A percentile compares a stretch with the other conserved stretches of the same genome.
These are phyloP conservation scores for Astyanax mexicanus DNA, from an alignment of 2,797 vertebrate species.

Conservation along the genomic window DNA sequence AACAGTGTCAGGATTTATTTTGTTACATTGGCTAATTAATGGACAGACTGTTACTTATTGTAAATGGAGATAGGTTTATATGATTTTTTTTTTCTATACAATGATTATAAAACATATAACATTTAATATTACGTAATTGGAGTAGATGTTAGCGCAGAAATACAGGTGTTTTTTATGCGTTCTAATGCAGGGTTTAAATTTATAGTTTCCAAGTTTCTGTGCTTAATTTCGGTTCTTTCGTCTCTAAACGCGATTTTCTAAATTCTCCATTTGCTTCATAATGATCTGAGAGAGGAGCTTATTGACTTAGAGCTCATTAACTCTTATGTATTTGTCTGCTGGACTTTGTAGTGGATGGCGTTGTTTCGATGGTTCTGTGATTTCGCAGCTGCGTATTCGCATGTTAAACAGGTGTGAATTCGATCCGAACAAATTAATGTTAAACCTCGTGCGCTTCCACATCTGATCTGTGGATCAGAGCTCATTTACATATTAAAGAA, in stretches of 20 bases:
- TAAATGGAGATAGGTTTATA: too few relatives aligned
- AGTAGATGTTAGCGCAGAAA: too few relatives aligned
- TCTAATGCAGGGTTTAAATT: too few relatives aligned
- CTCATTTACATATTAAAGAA: conserved; percentile 48
- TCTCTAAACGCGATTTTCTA: background rate
- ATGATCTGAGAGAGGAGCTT: conserved; percentile 29
- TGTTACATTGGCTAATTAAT: too few relatives aligned
- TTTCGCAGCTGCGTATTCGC: conserved; percentile 66
- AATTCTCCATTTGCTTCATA: conserved; percentile 67
- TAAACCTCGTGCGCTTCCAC: background rate
- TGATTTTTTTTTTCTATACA: too few relatives aligned
- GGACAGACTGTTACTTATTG: too few relatives aligned
- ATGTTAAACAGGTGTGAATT: conserved; percentile 60
- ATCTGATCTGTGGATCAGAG: background rate
- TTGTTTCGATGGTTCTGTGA: conserved; percentile 71
- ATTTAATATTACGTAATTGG: too few relatives aligned
- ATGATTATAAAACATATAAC: too few relatives aligned
- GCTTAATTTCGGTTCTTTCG: background rate
- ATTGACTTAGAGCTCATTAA: conserved; percentile 63
- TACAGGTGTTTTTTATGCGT: too few relatives aligned
- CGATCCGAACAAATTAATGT: conserved; percentile 58
- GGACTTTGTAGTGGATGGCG: conserved; percentile 67
- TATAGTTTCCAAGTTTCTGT: too few relatives aligned
- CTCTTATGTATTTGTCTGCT: conserved; percentile 68
- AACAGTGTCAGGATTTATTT: too few relatives aligned